These are phyloP conservation scores for Esox masquinongy DNA, from an alignment of 2,797 vertebrate species.

Conservation along the genomic window DNA sequence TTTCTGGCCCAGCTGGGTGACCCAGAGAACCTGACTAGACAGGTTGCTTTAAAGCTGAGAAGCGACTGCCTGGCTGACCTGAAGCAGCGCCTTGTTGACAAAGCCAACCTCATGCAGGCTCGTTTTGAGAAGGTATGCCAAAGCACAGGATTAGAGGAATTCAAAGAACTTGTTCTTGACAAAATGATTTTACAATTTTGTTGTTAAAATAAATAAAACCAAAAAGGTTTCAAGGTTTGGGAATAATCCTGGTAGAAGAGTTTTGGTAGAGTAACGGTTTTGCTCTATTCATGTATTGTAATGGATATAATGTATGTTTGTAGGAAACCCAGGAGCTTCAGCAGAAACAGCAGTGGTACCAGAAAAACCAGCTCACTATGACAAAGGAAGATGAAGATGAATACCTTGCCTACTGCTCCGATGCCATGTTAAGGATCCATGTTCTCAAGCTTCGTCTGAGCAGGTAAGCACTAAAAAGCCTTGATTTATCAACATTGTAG, in stretches of 20 bases:
- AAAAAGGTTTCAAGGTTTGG: neutral
- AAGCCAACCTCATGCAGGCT: conserved; percentile 77
- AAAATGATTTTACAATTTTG: neutral
- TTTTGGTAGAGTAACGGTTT: neutral
- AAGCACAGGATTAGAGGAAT: neutral
- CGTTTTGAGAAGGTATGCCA: conserved; percentile 54
- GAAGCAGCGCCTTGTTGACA: conserved; percentile 71
- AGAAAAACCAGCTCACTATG: conserved; percentile 70
- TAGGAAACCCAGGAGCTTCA: conserved; percentile 79
- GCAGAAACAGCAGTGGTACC: conserved; percentile 77
- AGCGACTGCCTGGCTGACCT: conserved; percentile 74
- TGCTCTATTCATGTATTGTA: neutral
- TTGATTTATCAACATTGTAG: neutral
- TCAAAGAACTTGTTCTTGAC: neutral
- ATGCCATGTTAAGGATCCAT: conserved; percentile 73
- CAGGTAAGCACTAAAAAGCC: conserved; percentile 57
- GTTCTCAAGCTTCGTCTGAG: conserved; percentile 69
- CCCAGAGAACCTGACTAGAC: conserved; percentile 55
- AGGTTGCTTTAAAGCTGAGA: conserved; percentile 64
- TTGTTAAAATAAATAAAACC: neutral
- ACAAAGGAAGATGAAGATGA: conserved; percentile 57
- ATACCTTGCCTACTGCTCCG: conserved; percentile 69
- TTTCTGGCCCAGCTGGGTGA: conserved; percentile 68
- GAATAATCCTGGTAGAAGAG: neutral
- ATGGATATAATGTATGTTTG: neutral